phyloP scores from a whole-genome alignment of 2,888 invertebrate genomes.

The Melinopterus prodromus region DNA sequence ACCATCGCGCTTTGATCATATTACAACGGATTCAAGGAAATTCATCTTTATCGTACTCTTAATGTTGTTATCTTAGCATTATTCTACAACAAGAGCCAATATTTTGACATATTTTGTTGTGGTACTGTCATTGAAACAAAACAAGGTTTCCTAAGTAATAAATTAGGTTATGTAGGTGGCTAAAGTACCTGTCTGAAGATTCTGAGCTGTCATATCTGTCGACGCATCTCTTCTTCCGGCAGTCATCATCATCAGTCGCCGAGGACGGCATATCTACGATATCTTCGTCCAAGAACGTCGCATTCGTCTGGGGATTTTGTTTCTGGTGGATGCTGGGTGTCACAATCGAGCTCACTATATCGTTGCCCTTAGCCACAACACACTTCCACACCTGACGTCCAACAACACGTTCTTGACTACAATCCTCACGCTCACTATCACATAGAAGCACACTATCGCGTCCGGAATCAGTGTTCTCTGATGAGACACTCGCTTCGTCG shows the following conservation, averaged over 20 bases:
- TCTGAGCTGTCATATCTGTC: conserved; percentile 94
- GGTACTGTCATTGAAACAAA: too few species aligned
- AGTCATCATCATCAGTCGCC: conserved; percentile 61
- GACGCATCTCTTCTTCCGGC: conserved; percentile 84
- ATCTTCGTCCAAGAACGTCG: conserved; percentile 49
- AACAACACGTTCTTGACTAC: conserved; percentile 57
- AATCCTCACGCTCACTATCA: conserved; percentile 64
- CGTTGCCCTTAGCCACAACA: conserved; percentile 45
- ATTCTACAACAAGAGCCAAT: too few species aligned
- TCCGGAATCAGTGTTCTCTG: conserved; percentile 57
- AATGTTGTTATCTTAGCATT: too few species aligned
- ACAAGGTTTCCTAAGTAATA: too few species aligned
- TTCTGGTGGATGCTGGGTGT: conserved; percentile 1
- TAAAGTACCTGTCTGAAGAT: conserved; percentile 89
- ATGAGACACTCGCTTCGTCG: conserved; percentile 54
- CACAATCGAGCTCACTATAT: conserved; percentile 27
- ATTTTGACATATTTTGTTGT: too few species aligned
- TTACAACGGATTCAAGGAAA: too few species aligned
- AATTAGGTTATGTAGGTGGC: neutral
- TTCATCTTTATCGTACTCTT: too few species aligned
- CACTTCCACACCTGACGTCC: conserved; percentile 53
- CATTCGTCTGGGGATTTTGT: neutral
- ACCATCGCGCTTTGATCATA: too few species aligned
- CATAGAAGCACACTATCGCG: conserved; percentile 45
- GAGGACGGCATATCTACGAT: conserved; percentile 50